Evolutionary conservation across 2,888 invertebrate genomes (phyloP), one percentile per base, ranked within the genome.

Genomic region (Caenorhabditis imperialis): DNA sequence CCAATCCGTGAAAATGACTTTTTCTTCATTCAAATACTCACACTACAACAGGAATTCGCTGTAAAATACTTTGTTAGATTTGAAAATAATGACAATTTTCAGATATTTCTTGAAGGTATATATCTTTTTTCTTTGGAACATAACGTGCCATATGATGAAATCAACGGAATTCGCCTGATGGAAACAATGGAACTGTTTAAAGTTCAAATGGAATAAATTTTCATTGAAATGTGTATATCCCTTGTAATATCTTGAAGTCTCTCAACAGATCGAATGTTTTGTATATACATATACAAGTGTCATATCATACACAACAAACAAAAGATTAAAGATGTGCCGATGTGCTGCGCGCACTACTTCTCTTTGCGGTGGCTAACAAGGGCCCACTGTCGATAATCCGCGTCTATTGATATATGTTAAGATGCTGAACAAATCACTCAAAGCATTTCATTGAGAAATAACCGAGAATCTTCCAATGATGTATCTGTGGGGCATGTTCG

Each of bases 301-400:
- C 62, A 57, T 62, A 71, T 71, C 71, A 62, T 55, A 57, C 23
- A 71, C 12, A 27, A 35, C 57, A 71, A 71, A 71, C 48, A 71
- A 60, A 62, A 62, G 71, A 62, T 71, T 62, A 71, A 62, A 71
- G 62, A 55, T 33, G 42, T 71, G 62, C 71, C 62, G 62, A 71
- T 48, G 18, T 50, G 50, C 54, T 48, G 62, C 62, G 57, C 50
- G 62, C 62, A 60, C 22, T 45, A 71, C 55, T 55, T 57, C 51
- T 71, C 54, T 71, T 70, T 53, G 57, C 23, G 44, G 44, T 35
- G 50, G 50, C 40, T 48, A 33, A 48, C 35, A 16, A 23, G 42
- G 48, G 35, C 48, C 42, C 25, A 48, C 22, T 33, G 37, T 51
- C 45, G 69, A 60, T 69, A 69, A 69, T 69, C 60, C 60, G 48